Evolutionary conservation across 2,888 invertebrate species (phyloP), one percentile per base, ranked within the genome.

Genomic region (Eumerus sabulonum): DNA sequence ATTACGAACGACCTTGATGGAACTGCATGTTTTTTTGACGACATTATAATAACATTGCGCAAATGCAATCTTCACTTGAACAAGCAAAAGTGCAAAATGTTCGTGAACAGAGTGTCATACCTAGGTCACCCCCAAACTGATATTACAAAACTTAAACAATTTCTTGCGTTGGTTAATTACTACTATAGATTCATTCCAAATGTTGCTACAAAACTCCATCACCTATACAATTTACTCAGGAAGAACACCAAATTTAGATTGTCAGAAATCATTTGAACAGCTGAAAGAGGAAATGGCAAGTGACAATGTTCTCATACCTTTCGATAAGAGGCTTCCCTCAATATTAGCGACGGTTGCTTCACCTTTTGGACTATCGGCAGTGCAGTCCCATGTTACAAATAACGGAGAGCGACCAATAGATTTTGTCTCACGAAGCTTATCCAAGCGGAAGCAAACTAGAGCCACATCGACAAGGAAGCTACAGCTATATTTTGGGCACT

Each of bases 71-170:
- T 68, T 4, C 44, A 60, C 50, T 51, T 68, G 7, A 53, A 64
- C 14, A 53, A 64, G 38, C 45, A 51, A 9, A 40, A 54, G 38
- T 56, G 48, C 0, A 18, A 38, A 17, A 3, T 35, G 12, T 42
- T 35, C 47, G 36, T 35, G 18, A 51, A 9, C 16, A 35, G 35
- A 1, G 66, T 57, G 16, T 48, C 42, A 40, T 67, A 48, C 19
- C 56, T 67, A 9, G 85, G 85, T 4, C 84, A 86, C 51, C 73
- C 12, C 40, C 86, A 85, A 3, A 68, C 64, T 17, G 79, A 84
- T 68, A 40, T 40, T 40, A 40, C 11, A n/a, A 11, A 9, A n/a
- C 9, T 3, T n/a, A 40, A 11, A 40, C n/a, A 11, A 40, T 50
- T 50, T 11, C 50, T 50, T 4, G 50, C 19, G 7, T n/a, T 50